Evolutionary conservation across 2,797 vertebrate species (phyloP), one percentile per base, ranked within the genome.

Genomic region (Chromobotia macracanthus): DNA sequence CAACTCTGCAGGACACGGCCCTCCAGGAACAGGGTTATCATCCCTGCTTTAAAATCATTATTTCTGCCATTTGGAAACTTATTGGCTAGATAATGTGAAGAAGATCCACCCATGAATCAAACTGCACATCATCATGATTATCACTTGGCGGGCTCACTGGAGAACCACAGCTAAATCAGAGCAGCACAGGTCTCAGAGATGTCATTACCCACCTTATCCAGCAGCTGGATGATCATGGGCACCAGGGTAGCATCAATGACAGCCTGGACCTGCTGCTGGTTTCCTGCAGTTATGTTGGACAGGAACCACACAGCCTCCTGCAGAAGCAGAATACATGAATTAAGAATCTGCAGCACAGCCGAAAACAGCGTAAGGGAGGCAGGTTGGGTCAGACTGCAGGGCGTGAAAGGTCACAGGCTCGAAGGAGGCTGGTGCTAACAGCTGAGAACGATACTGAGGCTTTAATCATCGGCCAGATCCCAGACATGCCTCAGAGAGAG

Each of bases 301-400:
- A 99, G 93, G 93, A 99, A 99, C 98, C 98, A 99, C 86, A 99
- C 98, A 13, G 98, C 98, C 93, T 99, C 98, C 98, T 99, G 88
- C 64, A 94, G 81, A 80, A 87, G 61, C 76, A 81, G 68, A 87
- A 13, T 28, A 61, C 23, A 60, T 3, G 51, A 13, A 19, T 0
- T 38, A 61, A 85, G 87, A 89, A 87, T 88, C 6, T 38, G 35
- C 88, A 89, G 38, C 11, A 21, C 1, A 46, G 44, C 10, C 25
- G n/a, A 13, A 15, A 0, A 16, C 0, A 0, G n/a, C 8, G 6
- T 3, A 19, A 0, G 55, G 5, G 25, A 0, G 3, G 56, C 31
- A 31, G 18, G 88, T 84, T 85, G 81, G 93, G 95, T 95, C 95
- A 95, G 96, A 95, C 76, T 86, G 89, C 94, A 93, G 91, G 92